Evolutionary conservation across 2,797 vertebrate genomes (phyloP), one percentile per base, ranked within the genome.

Genomic region (Pseudomugil tenellus): DNA sequence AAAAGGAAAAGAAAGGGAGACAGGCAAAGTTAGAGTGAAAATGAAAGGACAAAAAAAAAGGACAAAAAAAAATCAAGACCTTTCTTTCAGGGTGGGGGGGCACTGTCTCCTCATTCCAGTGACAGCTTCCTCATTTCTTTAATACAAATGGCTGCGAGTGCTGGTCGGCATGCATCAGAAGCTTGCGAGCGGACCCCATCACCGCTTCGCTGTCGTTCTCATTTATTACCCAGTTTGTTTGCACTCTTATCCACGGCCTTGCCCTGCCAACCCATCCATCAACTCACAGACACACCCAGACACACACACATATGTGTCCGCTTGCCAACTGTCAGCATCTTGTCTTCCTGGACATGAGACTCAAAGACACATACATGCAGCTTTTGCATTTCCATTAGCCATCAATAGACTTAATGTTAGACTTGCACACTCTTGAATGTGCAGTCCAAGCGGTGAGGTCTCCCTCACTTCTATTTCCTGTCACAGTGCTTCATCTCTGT

Each of bases 161-260:
- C 94, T 89, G 93, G 93, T 94, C 92, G 92, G 94, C 95, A 97
- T 98, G 95, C 95, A 96, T 97, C 96, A 97, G 92, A 81, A 91
- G 84, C 91, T 83, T 67, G 73, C 79, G 91, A 93, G 93, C 89
- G 70, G 92, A 93, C 92, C 94, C 94, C 95, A 96, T 95, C 95
- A 95, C 94, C 73, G 68, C 89, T 81, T 85, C 92, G 93, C 91
- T 92, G 94, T 93, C 93, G 88, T 93, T 93, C 94, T 94, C 96
- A 96, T 96, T 96, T 96, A 96, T 97, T 96, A 96, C 94, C 91
- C 84, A 91, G 95, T 96, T 96, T 96, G 95, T 97, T 97, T 96
- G 95, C 94, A 95, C 95, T 97, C 95, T 96, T 96, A 96, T 96
- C 95, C 96, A 87, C 86, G 95, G 96, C 96, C 97, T 98, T 97